A percentile compares a stretch with the other conserved stretches of the same genome.
phyloP scores from a whole-genome alignment of 2,888 invertebrate genomes.

The Apoderus coryli region DNA sequence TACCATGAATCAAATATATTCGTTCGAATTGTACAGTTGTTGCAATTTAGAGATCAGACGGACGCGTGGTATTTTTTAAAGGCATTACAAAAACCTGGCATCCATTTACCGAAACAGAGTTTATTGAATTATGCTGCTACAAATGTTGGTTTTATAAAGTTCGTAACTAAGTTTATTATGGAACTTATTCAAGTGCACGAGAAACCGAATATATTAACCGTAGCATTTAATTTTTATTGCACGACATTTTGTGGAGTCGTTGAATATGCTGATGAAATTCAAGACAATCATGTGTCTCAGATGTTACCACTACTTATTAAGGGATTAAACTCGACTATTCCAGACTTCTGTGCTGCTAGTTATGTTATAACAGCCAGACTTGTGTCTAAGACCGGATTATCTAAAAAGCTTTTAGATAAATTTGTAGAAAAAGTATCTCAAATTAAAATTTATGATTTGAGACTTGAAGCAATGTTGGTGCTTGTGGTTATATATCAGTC shows the following conservation, averaged over 20 bases:
- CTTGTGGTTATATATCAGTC: conserved; percentile 56
- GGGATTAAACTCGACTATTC: conserved; percentile 50
- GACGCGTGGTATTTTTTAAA: conserved; percentile 66
- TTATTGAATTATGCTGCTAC: conserved; percentile 58
- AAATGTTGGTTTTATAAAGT: conserved; percentile 45
- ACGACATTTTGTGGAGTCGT: conserved; percentile 58
- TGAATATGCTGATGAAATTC: conserved; percentile 35
- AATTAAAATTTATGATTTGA: conserved; percentile 36
- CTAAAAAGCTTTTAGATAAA: conserved; percentile 39
- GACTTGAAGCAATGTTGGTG: conserved; percentile 47
- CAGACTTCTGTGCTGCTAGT: conserved; percentile 58
- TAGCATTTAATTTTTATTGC: conserved; percentile 69
- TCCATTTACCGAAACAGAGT: conserved; percentile 54
- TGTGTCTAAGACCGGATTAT: conserved; percentile 46
- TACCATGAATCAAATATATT: conserved; percentile 90
- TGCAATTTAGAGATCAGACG: conserved; percentile 44
- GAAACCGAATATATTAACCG: conserved; percentile 45
- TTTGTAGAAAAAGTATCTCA: conserved; percentile 45
- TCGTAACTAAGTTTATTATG: conserved; percentile 43
- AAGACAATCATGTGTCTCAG: conserved; percentile 49
- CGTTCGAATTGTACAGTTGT: conserved; percentile 61
- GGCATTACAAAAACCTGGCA: conserved; percentile 57
- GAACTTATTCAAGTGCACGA: conserved; percentile 44
- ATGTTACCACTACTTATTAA: conserved; percentile 56
- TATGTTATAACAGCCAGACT: conserved; percentile 62